Percentiles rank a stretch among this genome's conserved stretches.
Conservation (phyloP, 37 sponge, comb jelly and placozoan genomes). For the Dysidea cf. avara region DNA sequence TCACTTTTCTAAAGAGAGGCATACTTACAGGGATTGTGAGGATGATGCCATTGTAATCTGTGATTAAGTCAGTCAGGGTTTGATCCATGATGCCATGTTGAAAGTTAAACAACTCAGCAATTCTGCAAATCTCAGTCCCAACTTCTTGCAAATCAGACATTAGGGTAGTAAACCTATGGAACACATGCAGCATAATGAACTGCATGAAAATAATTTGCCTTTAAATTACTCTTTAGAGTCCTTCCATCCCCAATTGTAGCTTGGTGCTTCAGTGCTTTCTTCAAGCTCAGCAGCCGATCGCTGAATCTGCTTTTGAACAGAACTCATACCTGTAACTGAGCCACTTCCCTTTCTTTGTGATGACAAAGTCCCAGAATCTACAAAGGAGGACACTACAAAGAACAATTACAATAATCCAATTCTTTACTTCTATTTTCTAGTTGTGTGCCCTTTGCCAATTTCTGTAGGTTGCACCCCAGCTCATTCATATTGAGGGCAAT, state of each 20-base stretch:
- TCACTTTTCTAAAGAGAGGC: neutral
- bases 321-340: too few relatives aligned
- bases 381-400: too few relatives aligned
- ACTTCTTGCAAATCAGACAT: constrained; percentile 40
- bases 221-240: constrained; percentile 6
- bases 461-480: too few relatives aligned
- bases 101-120: constrained; percentile 4
- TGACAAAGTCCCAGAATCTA: too few relatives aligned
- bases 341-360: too few relatives aligned
- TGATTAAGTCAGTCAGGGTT: constrained; percentile 16
- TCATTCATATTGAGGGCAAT: too few relatives aligned
- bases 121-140: constrained; percentile 29
- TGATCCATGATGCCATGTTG: constrained; percentile 63
- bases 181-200: neutral
- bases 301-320: neutral
- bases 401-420: too few relatives aligned
- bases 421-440: too few relatives aligned
- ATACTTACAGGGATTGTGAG: constrained; percentile 66
- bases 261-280: neutral
- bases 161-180: constrained; percentile 43
- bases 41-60: constrained; percentile 64
- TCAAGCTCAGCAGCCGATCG: constrained; percentile 42
- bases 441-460: too few relatives aligned
- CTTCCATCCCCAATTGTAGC: constrained; percentile 38
- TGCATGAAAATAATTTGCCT: neutral